phyloP scores from a whole-genome alignment of 1,140 invertebrate genomes.

The Macrotrachela quadricornifera region DNA sequence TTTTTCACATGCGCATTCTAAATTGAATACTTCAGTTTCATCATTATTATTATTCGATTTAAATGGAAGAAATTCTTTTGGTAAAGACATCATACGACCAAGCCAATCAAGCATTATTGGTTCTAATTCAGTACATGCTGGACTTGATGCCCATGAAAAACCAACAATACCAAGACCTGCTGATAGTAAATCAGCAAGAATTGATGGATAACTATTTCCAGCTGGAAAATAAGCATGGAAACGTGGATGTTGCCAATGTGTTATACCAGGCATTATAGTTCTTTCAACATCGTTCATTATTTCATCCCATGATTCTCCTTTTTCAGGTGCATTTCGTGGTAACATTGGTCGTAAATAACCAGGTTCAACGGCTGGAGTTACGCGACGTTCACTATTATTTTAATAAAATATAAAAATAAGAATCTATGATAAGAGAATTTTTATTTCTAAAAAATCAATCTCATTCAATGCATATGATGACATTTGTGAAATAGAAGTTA shows the following conservation, averaged over 20 bases:
- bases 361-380: slow-evolving; percentile 64
- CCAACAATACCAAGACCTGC: slow-evolving; percentile 87
- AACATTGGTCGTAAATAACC: slow-evolving; percentile 63
- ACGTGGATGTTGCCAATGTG: slow-evolving; percentile 58
- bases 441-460: no score
- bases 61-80: slow-evolving; percentile 34
- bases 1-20: slow-evolving; percentile 9
- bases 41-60: slow-evolving; percentile 28
- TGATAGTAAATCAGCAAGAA: slow-evolving; percentile 87
- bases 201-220: slow-evolving; percentile 87
- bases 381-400: slow-evolving; percentile 50
- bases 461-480: no score
- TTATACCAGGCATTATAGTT: slow-evolving; percentile 88
- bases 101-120: slow-evolving; percentile 91
- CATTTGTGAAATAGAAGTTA: no score
- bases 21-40: slow-evolving; percentile 37
- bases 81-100: slow-evolving; percentile 40
- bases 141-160: slow-evolving; percentile 94
- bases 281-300: slow-evolving; percentile 82
- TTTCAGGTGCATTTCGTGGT: slow-evolving; percentile 57
- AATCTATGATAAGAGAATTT: no score
- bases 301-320: slow-evolving; percentile 64
- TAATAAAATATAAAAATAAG: no score
- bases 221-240: slow-evolving; percentile 98
- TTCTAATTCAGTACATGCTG: slow-evolving; percentile 87